A percentile compares a stretch with the other conserved stretches of the same genome.
Conservation (phyloP, 37 sponge, comb jelly and placozoan genomes). For the Dysidea cf. avara region DNA sequence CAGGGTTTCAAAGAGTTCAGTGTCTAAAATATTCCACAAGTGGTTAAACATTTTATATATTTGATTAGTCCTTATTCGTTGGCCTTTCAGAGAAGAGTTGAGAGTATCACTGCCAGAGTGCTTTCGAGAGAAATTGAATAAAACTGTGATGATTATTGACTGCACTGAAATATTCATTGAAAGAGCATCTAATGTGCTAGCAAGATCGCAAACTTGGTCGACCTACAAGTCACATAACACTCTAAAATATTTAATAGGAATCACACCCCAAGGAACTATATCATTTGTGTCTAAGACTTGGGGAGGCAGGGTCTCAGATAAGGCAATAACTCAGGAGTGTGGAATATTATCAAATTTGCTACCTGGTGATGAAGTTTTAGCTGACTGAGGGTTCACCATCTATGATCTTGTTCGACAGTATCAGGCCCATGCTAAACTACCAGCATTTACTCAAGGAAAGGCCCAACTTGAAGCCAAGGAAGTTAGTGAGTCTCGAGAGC, state of each 20-base stretch:
- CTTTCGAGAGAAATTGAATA: constrained; percentile 10
- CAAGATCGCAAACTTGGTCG: constrained; percentile 46
- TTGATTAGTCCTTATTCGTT: constrained; percentile 8
- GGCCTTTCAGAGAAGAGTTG: constrained; percentile 33
- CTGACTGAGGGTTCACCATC: constrained; percentile 42
- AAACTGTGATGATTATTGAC: constrained; percentile 23
- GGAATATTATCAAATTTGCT: constrained; percentile 19
- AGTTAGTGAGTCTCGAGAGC: constrained; percentile 7
- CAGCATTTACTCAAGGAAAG: constrained; percentile 31
- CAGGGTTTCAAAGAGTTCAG: constrained; percentile 27
- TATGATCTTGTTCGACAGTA: constrained; percentile 31
- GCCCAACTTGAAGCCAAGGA: constrained; percentile 9
- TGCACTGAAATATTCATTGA: constrained; percentile 42
- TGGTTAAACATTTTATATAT: constrained; percentile 38
- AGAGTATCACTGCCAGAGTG: constrained; percentile 11
- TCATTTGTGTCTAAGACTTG: constrained; percentile 46
- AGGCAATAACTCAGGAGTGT: constrained; percentile 41
- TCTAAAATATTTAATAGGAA: constrained; percentile 37
- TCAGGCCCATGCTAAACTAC: constrained; percentile 15
- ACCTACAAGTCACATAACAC: constrained; percentile 54
- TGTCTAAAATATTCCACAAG: constrained; percentile 44
- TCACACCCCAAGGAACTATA: constrained; percentile 36
- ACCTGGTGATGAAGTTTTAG: constrained; percentile 49
- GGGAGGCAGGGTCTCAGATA: constrained; percentile 50
- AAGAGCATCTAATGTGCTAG: constrained; percentile 13